These are phyloP conservation scores for Cololabis saira DNA, from an alignment of 2,113 vertebrate species.

Conservation along the genomic window DNA sequence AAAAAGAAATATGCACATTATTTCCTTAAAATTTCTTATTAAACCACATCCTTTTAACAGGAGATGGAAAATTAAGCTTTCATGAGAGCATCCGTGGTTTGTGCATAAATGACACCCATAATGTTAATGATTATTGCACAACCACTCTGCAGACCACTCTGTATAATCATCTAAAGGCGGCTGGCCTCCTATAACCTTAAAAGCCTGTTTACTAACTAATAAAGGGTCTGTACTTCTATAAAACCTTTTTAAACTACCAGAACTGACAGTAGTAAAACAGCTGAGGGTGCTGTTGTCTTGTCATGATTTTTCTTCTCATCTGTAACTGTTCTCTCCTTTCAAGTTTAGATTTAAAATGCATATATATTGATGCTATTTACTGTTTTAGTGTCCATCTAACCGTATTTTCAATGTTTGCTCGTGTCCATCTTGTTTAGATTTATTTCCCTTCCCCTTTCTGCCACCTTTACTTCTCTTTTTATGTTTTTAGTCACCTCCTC, in stretches of 20 bases:
- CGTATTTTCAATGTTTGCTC: not conserved
- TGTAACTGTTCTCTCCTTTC: not conserved
- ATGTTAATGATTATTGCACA: too few relatives aligned
- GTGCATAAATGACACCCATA: too few relatives aligned
- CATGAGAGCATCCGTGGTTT: too few relatives aligned
- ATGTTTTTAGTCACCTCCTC: not conserved
- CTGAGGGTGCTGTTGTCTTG: constrained; percentile 47
- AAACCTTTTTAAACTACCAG: not conserved
- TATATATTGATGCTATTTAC: not conserved
- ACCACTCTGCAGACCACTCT: too few relatives aligned
- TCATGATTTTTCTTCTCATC: not conserved
- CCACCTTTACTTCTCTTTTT: too few relatives aligned
- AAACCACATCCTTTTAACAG: too few relatives aligned
- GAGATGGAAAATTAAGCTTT: too few relatives aligned
- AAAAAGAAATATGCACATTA: too few relatives aligned
- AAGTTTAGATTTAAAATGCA: not conserved
- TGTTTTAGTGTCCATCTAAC: not conserved
- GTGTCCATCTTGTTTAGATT: not conserved
- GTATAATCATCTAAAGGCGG: too few relatives aligned
- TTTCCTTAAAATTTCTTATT: too few relatives aligned
- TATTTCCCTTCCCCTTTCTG: not conserved
- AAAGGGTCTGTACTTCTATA: not conserved
- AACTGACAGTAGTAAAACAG: constrained; percentile 17
- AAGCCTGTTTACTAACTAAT: too few relatives aligned
- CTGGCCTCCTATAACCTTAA: too few relatives aligned